A percentile compares a stretch with the other conserved stretches of the same genome.
Evolutionary conservation across 2,888 invertebrate genomes (phyloP).

Genomic region (Nineta flava): DNA sequence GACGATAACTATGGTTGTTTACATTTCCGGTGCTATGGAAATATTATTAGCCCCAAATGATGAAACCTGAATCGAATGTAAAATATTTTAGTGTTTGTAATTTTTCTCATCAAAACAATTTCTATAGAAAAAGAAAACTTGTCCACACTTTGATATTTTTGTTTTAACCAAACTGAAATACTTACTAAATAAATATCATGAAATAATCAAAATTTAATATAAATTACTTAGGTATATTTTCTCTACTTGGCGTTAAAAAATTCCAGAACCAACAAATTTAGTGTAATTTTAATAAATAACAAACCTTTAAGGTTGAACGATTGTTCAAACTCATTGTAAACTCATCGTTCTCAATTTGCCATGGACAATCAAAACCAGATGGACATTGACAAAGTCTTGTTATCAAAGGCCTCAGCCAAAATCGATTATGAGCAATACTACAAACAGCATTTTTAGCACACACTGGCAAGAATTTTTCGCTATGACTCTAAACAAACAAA

Average conservation of each 20-base stretch:
- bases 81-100: too few relatives aligned
- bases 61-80: too few relatives aligned
- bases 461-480: conserved; percentile 39
- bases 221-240: too few relatives aligned
- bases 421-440: conserved; percentile 34
- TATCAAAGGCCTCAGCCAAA: conserved; percentile 40
- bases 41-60: too few relatives aligned
- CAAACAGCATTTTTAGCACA: conserved; percentile 35
- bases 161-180: too few relatives aligned
- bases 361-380: conserved; percentile 32
- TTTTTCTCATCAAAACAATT: too few relatives aligned
- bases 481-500: conserved; percentile 36
- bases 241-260: too few relatives aligned
- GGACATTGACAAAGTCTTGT: conserved; percentile 45
- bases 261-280: too few relatives aligned
- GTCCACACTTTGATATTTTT: too few relatives aligned
- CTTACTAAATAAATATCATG: not conserved
- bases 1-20: too few relatives aligned
- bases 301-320: conserved; percentile 42
- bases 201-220: not conserved
- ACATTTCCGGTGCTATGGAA: too few relatives aligned
- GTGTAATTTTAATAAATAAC: not conserved
- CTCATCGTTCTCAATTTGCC: conserved; percentile 28
- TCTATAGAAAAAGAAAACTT: too few relatives aligned
- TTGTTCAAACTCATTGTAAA: conserved; percentile 36